Conservation (phyloP, 2,888 invertebrate species). For the Tholera decimalis region DNA sequence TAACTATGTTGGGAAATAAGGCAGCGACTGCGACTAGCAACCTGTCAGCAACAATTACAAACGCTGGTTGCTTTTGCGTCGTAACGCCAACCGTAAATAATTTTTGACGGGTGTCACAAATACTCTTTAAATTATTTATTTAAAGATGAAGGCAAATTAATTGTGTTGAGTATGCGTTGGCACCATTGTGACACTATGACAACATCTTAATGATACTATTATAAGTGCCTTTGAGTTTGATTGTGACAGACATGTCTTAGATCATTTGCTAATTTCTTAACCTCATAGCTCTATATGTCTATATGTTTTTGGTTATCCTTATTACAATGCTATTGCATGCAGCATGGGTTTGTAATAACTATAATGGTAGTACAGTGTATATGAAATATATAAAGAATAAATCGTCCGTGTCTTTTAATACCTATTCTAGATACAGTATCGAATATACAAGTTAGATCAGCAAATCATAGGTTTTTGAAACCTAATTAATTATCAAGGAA, state of each 20-base stretch:
- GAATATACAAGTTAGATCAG: background rate
- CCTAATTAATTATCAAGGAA: background rate
- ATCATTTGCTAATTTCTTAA: too few relatives aligned
- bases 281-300: too few relatives aligned
- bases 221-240: too few relatives aligned
- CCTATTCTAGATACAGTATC: too few relatives aligned
- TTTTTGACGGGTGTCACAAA: slow-evolving; percentile 41
- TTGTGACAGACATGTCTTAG: too few relatives aligned
- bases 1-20: slow-evolving; percentile 62
- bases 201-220: background rate
- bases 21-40: slow-evolving; percentile 34
- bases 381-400: too few relatives aligned
- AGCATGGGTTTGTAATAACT: too few relatives aligned
- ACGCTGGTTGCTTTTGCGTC: slow-evolving; percentile 36
- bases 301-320: too few relatives aligned
- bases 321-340: too few relatives aligned
- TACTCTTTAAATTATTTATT: slow-evolving; percentile 10
- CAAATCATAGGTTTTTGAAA: slow-evolving; percentile 6
- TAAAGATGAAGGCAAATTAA: background rate
- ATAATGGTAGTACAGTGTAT: too few relatives aligned
- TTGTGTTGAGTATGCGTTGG: slow-evolving; percentile 6
- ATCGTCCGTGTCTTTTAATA: too few relatives aligned
- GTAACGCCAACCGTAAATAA: slow-evolving; percentile 18
- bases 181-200: slow-evolving; percentile 7
- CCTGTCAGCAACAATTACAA: slow-evolving; percentile 37